Base-by-base conservation (phyloP, 2,797 vertebrate species). In the Notolepis coatsorum region DNA sequence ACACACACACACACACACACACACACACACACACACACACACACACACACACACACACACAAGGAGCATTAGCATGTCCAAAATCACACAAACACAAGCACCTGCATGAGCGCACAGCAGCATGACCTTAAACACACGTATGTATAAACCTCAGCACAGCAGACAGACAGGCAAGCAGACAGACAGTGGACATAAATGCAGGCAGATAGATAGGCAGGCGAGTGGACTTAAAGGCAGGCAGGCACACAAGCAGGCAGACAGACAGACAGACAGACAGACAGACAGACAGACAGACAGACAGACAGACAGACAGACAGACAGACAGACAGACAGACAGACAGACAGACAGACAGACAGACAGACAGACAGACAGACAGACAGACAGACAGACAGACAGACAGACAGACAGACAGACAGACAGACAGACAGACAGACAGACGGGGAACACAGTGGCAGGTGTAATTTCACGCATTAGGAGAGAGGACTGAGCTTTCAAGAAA, bases 391-490 rank as follows among this genome's bases (percentile, higher is more conserved):
- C 38, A 41, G 13, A 41, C 10, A 41, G 0, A 39, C 37, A 39
- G 5, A 20, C 31, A 24, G 20, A 38, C 31, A 49, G 23, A 49
- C 20, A 31, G 4, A 66, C 70, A 82, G 62, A 66, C 20, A 25
- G 35, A 38, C 24, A 28, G 23, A 61, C 35, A 49, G 30, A 27
- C 28, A 37, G 20, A 35, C 33, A 28, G 30, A 17, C 73, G 61
- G 17, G 5, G 10, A 31, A 77, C 75, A 77, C 74, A 85, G 83
- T 87, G 88, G 90, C 91, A 93, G 92, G 93, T 93, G 90, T 93
- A 93, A 94, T 94, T 94, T 94, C 92, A 94, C 89, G 91, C 91
- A 92, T 93, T 93, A 92, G 77, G 73, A 65, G n/a, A n/a, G n/a
- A n/a, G 65, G 57, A 82, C 67, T 75, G 45, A 15, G 37, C 58